A percentile compares a stretch with the other conserved stretches of the same genome.
These are phyloP conservation scores for Microtus oregoni DNA, from an alignment of 2,113 vertebrate genomes.

Conservation along the genomic window DNA sequence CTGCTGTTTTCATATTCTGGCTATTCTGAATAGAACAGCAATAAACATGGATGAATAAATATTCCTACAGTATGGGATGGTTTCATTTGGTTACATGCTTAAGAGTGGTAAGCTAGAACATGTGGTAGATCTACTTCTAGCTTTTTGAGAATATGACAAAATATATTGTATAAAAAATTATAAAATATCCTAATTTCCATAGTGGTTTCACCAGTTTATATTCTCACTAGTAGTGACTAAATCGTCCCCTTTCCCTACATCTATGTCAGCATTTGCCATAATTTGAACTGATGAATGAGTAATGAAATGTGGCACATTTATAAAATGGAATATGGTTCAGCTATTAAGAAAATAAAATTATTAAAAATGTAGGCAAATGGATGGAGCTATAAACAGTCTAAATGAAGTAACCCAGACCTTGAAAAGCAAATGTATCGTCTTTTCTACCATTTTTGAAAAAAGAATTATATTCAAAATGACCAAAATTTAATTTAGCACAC, in stretches of 20 bases:
- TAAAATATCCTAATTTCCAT: neutral
- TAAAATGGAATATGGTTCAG: neutral
- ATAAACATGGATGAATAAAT: neutral
- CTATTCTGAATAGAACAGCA: neutral
- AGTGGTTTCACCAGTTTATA: neutral
- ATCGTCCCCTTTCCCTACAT: neutral
- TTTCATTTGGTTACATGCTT: neutral
- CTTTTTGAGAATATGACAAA: neutral
- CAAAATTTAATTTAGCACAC: constrained; percentile 21
- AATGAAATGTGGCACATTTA: neutral
- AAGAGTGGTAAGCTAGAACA: neutral
- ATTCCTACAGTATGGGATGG: neutral
- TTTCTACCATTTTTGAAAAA: neutral
- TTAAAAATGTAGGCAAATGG: neutral
- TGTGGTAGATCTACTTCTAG: neutral
- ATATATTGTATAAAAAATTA: neutral
- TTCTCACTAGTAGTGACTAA: too few relatives aligned
- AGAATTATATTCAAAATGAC: constrained; percentile 24
- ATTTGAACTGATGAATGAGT: neutral
- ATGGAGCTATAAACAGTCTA: neutral
- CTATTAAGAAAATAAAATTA: neutral
- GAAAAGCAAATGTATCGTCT: neutral
- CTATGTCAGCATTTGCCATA: neutral
- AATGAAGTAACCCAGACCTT: neutral
- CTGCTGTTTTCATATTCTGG: neutral